Percentiles rank a stretch among this genome's conserved stretches.
These are phyloP conservation scores for Ctenicera cuprea DNA, from an alignment of 2,888 invertebrate species.

Conservation along the genomic window DNA sequence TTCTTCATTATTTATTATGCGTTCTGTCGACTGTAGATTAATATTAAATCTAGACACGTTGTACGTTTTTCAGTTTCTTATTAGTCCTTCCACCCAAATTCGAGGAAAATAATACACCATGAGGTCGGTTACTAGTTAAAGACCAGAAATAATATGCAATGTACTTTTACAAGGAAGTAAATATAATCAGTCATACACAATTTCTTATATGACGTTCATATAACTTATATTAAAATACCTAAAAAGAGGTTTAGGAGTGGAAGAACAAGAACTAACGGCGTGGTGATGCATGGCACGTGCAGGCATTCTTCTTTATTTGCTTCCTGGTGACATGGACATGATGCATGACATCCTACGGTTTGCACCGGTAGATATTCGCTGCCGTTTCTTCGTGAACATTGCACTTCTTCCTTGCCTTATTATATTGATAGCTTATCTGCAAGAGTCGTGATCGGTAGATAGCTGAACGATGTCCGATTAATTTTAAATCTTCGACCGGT, in stretches of 20 bases:
- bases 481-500: conserved; percentile 49
- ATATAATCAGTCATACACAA: background rate
- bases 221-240: background rate
- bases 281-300: conserved; percentile 49
- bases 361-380: conserved; percentile 28
- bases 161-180: too few relatives aligned
- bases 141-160: too few relatives aligned
- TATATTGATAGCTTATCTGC: conserved; percentile 35
- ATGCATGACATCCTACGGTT: conserved; percentile 51
- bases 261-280: conserved; percentile 49
- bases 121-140: too few relatives aligned
- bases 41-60: too few relatives aligned
- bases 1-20: too few relatives aligned
- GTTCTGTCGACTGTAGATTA: too few relatives aligned
- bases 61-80: too few relatives aligned
- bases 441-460: conserved; percentile 36
- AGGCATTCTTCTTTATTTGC: conserved; percentile 50
- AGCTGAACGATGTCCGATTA: conserved; percentile 43
- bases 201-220: background rate
- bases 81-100: too few relatives aligned
- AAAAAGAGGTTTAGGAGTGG: conserved; percentile 44
- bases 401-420: conserved; percentile 17
- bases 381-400: conserved; percentile 24
- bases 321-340: conserved; percentile 52
- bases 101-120: too few relatives aligned